A percentile compares a stretch with the other conserved stretches of the same genome.
These are phyloP conservation scores for Acanthurus leucopareius DNA, from an alignment of 2,797 vertebrate genomes.

Conservation along the genomic window DNA sequence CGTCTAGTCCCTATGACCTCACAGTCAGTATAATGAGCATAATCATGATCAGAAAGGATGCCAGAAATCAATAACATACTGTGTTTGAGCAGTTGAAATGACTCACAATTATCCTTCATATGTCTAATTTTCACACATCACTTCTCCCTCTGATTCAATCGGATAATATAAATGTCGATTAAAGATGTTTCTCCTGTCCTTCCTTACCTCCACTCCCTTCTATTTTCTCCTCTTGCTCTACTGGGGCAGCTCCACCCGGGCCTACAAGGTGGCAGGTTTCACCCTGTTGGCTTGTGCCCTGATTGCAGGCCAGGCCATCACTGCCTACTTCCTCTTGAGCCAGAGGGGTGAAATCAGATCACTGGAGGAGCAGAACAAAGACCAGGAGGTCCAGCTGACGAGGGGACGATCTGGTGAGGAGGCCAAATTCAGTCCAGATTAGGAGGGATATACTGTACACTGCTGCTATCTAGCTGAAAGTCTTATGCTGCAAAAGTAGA, in stretches of 20 bases:
- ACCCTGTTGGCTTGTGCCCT: constrained; percentile 90
- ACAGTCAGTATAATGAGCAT: too few relatives aligned
- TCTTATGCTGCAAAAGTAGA: background rate
- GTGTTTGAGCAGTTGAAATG: too few relatives aligned
- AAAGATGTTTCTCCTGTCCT: background rate
- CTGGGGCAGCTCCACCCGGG: constrained; percentile 67
- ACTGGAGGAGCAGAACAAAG: constrained; percentile 80
- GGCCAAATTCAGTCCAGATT: background rate
- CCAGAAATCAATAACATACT: too few relatives aligned
- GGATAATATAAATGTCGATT: background rate
- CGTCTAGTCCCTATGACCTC: background rate
- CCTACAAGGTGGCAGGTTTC: constrained; percentile 82
- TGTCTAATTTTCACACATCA: background rate
- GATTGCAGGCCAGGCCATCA: constrained; percentile 89
- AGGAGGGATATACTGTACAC: background rate
- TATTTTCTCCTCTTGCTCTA: background rate
- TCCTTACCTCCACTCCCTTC: too few relatives aligned
- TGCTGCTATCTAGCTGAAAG: background rate
- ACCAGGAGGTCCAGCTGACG: constrained; percentile 79
- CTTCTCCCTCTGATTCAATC: background rate
- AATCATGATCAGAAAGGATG: too few relatives aligned
- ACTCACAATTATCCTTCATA: too few relatives aligned
- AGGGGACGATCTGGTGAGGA: constrained; percentile 66
- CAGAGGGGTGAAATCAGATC: constrained; percentile 86
- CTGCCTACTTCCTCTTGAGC: constrained; percentile 87